A percentile compares a stretch with the other conserved stretches of the same genome.
Evolutionary conservation across 2,113 vertebrate species (phyloP).

Genomic region (Daphoenositta chrysoptera): DNA sequence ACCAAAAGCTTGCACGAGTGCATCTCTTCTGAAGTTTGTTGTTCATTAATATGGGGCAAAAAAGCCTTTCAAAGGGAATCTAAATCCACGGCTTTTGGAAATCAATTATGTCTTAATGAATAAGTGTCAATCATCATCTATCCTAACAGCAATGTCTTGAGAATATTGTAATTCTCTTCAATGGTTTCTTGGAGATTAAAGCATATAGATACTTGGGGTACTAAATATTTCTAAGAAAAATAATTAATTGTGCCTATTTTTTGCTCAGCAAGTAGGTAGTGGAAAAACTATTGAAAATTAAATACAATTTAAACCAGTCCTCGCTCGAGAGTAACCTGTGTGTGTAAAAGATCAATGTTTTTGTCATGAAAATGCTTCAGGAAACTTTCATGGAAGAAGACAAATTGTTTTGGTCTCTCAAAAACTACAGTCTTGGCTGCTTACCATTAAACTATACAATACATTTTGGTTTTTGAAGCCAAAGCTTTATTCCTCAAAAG

Average conservation of each 20-base stretch:
- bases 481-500: conserved; percentile 4
- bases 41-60: background rate
- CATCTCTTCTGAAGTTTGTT: background rate
- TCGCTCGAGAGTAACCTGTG: background rate
- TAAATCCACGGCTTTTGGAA: background rate
- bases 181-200: background rate
- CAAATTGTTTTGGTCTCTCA: background rate
- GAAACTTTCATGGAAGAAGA: conserved; percentile 17
- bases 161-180: background rate
- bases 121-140: background rate
- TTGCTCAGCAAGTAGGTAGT: background rate
- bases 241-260: background rate
- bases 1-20: background rate
- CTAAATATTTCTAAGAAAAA: background rate
- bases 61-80: background rate
- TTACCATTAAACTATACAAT: background rate
- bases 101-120: background rate
- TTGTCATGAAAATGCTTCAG: background rate
- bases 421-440: conserved; percentile 1
- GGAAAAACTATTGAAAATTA: background rate
- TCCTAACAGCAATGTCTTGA: background rate
- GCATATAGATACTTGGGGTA: background rate
- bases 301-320: background rate
- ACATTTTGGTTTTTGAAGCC: background rate
- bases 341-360: background rate